These are phyloP conservation scores for Drosophila nigrodunni DNA, from an alignment of 1,140 invertebrate species.

Conservation along the genomic window DNA sequence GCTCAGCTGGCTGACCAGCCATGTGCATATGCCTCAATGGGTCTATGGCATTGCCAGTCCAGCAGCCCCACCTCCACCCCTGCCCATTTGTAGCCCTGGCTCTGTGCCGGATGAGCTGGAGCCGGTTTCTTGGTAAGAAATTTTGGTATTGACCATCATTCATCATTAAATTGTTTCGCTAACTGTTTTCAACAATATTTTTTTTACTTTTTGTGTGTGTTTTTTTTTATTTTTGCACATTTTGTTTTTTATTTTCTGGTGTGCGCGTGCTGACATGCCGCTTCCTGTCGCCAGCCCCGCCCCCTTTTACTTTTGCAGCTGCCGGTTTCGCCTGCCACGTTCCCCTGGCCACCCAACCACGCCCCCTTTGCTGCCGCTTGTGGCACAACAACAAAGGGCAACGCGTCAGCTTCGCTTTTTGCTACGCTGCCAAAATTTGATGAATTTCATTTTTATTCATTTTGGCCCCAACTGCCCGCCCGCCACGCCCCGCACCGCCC, in stretches of 20 bases:
- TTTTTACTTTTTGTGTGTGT: not conserved
- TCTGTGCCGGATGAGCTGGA: constrained; percentile 11
- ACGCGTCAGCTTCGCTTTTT: constrained; percentile 45
- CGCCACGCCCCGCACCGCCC: not conserved
- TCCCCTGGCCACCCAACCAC: not conserved
- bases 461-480: constrained; percentile 8
- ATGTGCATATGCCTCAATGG: constrained; percentile 57
- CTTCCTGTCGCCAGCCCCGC: constrained; percentile 49
- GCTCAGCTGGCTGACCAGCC: constrained; percentile 53
- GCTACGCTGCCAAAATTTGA: constrained; percentile 74
- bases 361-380: not conserved
- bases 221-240: constrained; percentile 15
- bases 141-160: constrained; percentile 75
- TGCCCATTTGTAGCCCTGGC: not conserved
- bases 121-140: constrained; percentile 35
- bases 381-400: constrained; percentile 44
- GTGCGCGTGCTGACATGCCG: constrained; percentile 73
- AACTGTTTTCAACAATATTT: constrained; percentile 75
- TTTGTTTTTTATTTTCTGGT: constrained; percentile 48
- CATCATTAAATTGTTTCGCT: constrained; percentile 82
- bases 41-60: constrained; percentile 5
- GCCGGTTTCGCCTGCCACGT: too few species aligned
- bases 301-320: not conserved
- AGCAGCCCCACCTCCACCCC: not conserved
- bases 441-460: constrained; percentile 81